Percentiles rank a stretch among this genome's conserved stretches.
Evolutionary conservation across 1,140 invertebrate species (phyloP).

Genomic region (Sesamia nonagrioides): DNA sequence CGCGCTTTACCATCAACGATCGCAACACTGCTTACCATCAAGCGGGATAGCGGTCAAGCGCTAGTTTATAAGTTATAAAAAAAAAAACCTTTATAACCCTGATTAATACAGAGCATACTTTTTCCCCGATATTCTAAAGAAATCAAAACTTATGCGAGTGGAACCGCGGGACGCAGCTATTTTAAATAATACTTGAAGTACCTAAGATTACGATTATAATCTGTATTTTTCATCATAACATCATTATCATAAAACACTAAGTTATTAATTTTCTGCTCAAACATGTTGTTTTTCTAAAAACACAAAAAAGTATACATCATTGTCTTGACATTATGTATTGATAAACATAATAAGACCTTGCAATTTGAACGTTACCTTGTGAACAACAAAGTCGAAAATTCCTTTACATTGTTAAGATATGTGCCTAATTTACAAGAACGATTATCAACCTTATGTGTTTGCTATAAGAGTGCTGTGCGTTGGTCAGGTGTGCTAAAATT

Average conservation of each 20-base stretch:
- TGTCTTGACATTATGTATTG: background rate
- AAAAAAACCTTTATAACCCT: no score
- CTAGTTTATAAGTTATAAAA: no score
- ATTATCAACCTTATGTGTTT: background rate
- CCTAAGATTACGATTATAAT: background rate
- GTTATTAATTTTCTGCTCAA: background rate
- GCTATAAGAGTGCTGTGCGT: background rate
- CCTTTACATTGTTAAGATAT: background rate
- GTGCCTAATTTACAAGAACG: background rate
- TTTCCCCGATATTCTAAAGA: no score
- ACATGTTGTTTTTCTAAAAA: constrained; percentile 18
- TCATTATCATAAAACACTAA: constrained; percentile 35
- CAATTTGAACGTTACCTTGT: background rate
- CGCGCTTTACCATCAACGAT: no score
- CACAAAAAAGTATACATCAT: constrained; percentile 13
- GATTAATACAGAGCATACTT: no score
- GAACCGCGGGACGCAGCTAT: no score
- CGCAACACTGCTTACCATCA: no score
- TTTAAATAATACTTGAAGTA: no score
- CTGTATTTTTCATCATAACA: constrained; percentile 18
- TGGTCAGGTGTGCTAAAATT: background rate
- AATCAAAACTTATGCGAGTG: no score
- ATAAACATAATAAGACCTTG: background rate
- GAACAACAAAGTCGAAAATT: background rate
- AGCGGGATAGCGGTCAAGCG: no score